Evolutionary conservation across 2,888 invertebrate genomes (phyloP).

Genomic region (Diachrysia chrysitis): DNA sequence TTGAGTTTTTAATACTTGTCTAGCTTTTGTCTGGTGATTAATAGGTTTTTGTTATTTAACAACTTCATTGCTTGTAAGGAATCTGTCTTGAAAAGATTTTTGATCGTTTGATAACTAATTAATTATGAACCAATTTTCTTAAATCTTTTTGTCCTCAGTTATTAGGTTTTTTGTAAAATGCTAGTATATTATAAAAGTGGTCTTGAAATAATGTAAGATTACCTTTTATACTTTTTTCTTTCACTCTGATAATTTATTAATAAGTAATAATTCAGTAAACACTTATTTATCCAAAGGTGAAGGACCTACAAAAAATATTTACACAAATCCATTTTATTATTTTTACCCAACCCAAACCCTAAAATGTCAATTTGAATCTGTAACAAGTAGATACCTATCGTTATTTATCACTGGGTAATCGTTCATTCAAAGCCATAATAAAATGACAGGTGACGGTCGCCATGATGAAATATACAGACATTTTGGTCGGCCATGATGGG

Average conservation of each 20-base stretch:
- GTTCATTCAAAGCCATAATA: constrained; percentile 62
- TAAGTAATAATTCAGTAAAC: neutral
- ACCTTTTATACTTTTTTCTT: neutral
- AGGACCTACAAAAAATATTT: neutral
- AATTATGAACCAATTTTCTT: neutral
- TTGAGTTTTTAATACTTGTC: constrained; percentile 44
- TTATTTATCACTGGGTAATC: constrained; percentile 61
- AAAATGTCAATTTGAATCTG: constrained; percentile 45
- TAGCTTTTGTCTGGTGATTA: constrained; percentile 31
- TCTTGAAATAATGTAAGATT: neutral
- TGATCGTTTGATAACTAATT: neutral
- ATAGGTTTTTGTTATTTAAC: constrained; percentile 31
- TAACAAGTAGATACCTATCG: constrained; percentile 45
- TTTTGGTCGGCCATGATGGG: constrained; percentile 57
- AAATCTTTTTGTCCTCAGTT: neutral
- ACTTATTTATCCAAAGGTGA: neutral
- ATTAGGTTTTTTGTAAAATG: neutral
- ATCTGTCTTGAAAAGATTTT: neutral
- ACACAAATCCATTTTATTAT: constrained; percentile 23
- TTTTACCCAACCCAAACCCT: constrained; percentile 31
- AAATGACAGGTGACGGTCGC: constrained; percentile 65
- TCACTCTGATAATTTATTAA: neutral
- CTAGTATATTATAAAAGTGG: no score
- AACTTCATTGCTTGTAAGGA: neutral
- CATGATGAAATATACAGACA: constrained; percentile 63